A percentile compares a stretch with the other conserved stretches of the same genome.
Conservation (phyloP, 2,797 vertebrate genomes). For the Petrocephalus schoutedeni region DNA sequence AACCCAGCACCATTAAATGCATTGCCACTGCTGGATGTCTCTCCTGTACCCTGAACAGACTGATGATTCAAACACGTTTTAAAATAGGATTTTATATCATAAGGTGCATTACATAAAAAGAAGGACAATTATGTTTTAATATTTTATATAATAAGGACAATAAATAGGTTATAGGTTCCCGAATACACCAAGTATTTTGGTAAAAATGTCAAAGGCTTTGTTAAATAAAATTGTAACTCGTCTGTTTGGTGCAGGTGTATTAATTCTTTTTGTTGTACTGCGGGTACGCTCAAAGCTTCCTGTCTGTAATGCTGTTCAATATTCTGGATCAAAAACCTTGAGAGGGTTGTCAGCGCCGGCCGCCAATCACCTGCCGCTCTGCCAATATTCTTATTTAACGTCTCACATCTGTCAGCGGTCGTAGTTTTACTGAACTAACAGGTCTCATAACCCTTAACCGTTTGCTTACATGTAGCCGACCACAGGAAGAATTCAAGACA, state of each 20-base stretch:
- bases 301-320: not conserved
- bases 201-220: not conserved
- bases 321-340: slow-evolving; percentile 10
- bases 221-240: not conserved
- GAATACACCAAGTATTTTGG: not conserved
- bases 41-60: not conserved
- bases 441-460: not conserved
- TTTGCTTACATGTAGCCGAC: not conserved
- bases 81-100: not conserved
- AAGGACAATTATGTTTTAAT: not conserved
- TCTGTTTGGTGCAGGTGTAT: not conserved
- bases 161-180: not conserved
- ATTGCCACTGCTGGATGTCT: not conserved
- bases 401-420: not conserved
- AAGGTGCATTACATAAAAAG: not conserved
- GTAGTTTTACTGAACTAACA: not conserved
- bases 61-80: not conserved
- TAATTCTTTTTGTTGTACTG: not conserved
- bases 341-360: not conserved
- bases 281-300: not conserved
- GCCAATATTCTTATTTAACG: not conserved
- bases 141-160: not conserved
- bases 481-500: not conserved
- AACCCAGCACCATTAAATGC: not conserved
- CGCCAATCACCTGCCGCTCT: not conserved